These are phyloP conservation scores for Orius laevigatus DNA, from an alignment of 1,140 invertebrate genomes.

Conservation along the genomic window DNA sequence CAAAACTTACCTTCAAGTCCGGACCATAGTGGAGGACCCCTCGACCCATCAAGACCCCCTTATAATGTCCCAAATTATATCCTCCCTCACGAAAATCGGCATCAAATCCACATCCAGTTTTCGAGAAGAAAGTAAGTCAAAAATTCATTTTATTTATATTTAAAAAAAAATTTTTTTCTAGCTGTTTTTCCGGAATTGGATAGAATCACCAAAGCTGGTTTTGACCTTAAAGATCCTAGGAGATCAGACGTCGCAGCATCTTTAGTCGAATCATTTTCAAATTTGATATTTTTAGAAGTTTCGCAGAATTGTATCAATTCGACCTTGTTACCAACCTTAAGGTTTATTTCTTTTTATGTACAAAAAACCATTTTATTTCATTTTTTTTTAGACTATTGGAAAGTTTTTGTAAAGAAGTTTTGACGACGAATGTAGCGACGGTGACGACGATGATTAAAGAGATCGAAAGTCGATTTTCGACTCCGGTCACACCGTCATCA, in stretches of 20 bases:
- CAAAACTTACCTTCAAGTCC: constrained; percentile 53
- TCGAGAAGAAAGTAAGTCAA: constrained; percentile 35
- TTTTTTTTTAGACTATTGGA: constrained; percentile 29
- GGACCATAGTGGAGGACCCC: constrained; percentile 41
- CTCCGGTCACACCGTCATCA: constrained; percentile 24
- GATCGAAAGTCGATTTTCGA: constrained; percentile 25
- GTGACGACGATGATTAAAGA: constrained; percentile 34
- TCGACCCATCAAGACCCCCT: constrained; percentile 29
- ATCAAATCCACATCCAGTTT: constrained; percentile 34
- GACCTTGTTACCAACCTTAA: constrained; percentile 32
- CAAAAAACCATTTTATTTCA: not conserved
- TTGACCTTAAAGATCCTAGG: constrained; percentile 13
- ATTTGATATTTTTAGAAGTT: constrained; percentile 40
- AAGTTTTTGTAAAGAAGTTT: constrained; percentile 29
- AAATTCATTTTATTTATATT: constrained; percentile 5
- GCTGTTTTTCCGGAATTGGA: constrained; percentile 5
- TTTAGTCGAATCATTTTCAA: constrained; percentile 47
- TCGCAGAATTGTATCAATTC: constrained; percentile 32
- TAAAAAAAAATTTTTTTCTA: constrained; percentile 5
- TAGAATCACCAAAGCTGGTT: constrained; percentile 6
- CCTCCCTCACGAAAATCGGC: constrained; percentile 33
- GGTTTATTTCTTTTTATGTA: constrained; percentile 19
- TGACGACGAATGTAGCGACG: constrained; percentile 32
- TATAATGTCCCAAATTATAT: constrained; percentile 31
- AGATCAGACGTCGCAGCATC: constrained; percentile 39